Evolutionary conservation across 2,888 invertebrate genomes (phyloP), one percentile per base, ranked within the genome.

Genomic region (Theodoxus fluviatilis): DNA sequence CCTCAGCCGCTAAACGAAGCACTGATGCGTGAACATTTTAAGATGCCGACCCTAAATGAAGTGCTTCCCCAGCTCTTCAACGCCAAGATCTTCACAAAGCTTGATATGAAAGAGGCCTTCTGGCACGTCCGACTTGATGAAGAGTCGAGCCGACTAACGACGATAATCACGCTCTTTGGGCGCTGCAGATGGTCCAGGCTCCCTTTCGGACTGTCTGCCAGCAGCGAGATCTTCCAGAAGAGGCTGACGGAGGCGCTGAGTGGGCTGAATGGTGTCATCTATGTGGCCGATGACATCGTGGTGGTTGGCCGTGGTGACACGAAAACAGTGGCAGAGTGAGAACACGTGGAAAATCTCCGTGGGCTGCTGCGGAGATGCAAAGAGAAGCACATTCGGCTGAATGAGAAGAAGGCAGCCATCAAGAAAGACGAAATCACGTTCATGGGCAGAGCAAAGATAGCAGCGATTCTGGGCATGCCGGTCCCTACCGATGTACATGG

Each of bases 111-210:
- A 49, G 72, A 80, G 33, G 77, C 74, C 31, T 78, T 70, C 57
- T 78, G 75, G 74, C 77, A 76, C 52, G 69, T 76, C 0, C 47
- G 55, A 40, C 65, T 75, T 31, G 73, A 76, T 66, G 59, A 74
- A 52, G 67, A 75, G 38, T 75, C 73, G 1, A n/a, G n/a, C n/a
- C n/a, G n/a, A n/a, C 70, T 78, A 12, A 76, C 76, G 22, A 78
- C 76, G 0, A 76, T 78, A 74, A 78, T 78, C 3, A 78, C 76
- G 31, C 77, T 75, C 15, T 79, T 76, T 71, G 75, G 78, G 6
- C 67, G 75, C 31, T 78, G 63, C 65, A 31, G 76, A 37, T 73
- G 67, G 71, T n/a, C 59, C 1, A 28, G 71, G 22, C 65, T 74
- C 1, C 67, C 67, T 4, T 67, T 67, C 38, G 55, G 67, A 0